Base-by-base conservation (phyloP, 2,797 vertebrate genomes). In the Paedocypris micromegethes region DNA sequence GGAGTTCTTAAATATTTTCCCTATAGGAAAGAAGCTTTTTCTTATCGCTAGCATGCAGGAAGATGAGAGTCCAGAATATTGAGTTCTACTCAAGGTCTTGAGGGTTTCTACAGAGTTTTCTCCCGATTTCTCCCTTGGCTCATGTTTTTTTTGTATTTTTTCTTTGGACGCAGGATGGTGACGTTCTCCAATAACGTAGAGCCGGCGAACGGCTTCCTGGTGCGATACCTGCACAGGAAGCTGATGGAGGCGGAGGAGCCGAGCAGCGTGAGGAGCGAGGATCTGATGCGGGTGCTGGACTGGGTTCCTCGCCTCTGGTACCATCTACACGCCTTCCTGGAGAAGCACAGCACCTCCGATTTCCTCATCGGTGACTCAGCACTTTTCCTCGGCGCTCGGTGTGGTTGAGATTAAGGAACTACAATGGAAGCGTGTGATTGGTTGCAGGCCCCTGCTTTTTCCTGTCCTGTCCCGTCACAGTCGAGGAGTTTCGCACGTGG, bases 251-350 rank as follows among this genome's bases (percentile, higher is more conserved):
- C 95, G 0, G 95, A 98, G 81, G 90, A 96, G 0, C 94, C 94
- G 59, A 74, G 83, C 79, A 95, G 86, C 0, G 83, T 94, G 80
- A 93, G 91, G 78, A 92, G 92, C 64, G 93, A 95, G 64, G 93
- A 97, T 76, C 87, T 98, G 71, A 88, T 98, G 66, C 88, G 90
- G 60, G 93, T 98, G 73, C 86, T 99, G 51, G 95, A 98, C 85
- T 99, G 97, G 97, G 92, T 99, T 58, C 95, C 97, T 76, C 93
- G 95, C 81, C 91, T 99, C 58, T 99, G 97, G 97, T 99, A 99
- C 81, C 95, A 99, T 67, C 90, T 99, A 69, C 97, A 99, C 85
- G 88, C 97, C 72, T 99, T 99, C 83, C 88, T 99, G 81, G 97
- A 99, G 87, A 97, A 98, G 81, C 95, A 99, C 88, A 98, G 97